Evolutionary conservation across 2,888 invertebrate species (phyloP).

Genomic region (Hypsopygia costalis): DNA sequence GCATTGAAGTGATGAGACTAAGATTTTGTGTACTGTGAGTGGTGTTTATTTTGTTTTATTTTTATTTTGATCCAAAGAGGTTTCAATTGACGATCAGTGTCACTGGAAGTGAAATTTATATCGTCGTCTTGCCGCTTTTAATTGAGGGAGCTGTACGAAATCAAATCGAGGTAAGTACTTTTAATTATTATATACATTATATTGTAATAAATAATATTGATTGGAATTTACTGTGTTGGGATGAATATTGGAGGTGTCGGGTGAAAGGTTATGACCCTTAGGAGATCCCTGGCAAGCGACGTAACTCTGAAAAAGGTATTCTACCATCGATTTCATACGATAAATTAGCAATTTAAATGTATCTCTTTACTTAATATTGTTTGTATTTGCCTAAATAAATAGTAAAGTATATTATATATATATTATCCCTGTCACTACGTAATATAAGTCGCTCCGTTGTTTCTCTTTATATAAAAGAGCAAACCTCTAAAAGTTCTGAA

Average conservation of each 20-base stretch:
- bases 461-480: too few species aligned
- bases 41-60: conserved; percentile 16
- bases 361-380: neutral
- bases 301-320: neutral
- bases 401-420: too few species aligned
- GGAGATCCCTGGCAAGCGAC: conserved; percentile 26
- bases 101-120: conserved; percentile 16
- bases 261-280: conserved; percentile 66
- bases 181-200: conserved; percentile 11
- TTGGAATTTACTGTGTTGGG: conserved; percentile 51
- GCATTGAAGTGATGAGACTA: conserved; percentile 27
- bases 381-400: neutral
- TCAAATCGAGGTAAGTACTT: conserved; percentile 43
- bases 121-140: conserved; percentile 18
- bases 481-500: too few species aligned
- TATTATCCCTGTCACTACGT: too few species aligned
- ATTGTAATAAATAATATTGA: conserved; percentile 32
- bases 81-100: conserved; percentile 19
- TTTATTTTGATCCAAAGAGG: conserved; percentile 18
- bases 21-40: conserved; percentile 24
- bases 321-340: neutral
- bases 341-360: neutral
- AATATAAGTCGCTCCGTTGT: too few species aligned
- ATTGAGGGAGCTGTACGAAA: conserved; percentile 22
- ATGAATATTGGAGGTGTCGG: conserved; percentile 34